phyloP scores from a whole-genome alignment of 1,140 invertebrate species.

The Galleria mellonella region DNA sequence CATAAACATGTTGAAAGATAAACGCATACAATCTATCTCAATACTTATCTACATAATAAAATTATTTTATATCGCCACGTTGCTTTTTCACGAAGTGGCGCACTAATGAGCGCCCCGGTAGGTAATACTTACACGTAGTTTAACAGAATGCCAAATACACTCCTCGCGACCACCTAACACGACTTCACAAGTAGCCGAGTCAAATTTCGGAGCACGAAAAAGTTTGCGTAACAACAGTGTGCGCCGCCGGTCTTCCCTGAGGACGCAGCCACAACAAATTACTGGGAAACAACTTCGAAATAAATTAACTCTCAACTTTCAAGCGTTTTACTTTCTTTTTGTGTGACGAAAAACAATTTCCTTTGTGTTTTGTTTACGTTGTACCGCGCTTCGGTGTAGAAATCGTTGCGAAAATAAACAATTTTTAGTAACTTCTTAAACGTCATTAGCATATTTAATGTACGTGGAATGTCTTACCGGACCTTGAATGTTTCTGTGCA shows the following conservation, averaged over 20 bases:
- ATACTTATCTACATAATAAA: no score
- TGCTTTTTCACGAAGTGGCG: background rate
- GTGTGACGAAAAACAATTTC: constrained; percentile 57
- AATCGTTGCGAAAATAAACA: constrained; percentile 21
- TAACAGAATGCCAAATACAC: background rate
- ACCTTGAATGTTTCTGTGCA: no score
- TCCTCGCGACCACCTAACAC: constrained; percentile 8
- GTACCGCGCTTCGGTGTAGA: constrained; percentile 21
- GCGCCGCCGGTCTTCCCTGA: constrained; percentile 39
- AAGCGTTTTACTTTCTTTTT: constrained; percentile 67
- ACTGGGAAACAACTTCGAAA: constrained; percentile 66
- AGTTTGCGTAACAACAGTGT: constrained; percentile 43
- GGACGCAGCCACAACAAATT: constrained; percentile 64
- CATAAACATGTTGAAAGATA: no score
- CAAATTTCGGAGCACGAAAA: constrained; percentile 49
- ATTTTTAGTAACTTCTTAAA: constrained; percentile 6
- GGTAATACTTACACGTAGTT: background rate
- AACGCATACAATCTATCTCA: no score
- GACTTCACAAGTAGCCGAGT: constrained; percentile 29
- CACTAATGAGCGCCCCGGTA: constrained; percentile 3
- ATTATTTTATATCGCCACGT: background rate
- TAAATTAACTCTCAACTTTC: constrained; percentile 70
- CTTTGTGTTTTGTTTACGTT: constrained; percentile 54
- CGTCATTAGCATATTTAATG: constrained; percentile 5
- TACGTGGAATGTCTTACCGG: background rate